Conservation (phyloP, 1,140 invertebrate species). For the Listronotus oregonensis region DNA sequence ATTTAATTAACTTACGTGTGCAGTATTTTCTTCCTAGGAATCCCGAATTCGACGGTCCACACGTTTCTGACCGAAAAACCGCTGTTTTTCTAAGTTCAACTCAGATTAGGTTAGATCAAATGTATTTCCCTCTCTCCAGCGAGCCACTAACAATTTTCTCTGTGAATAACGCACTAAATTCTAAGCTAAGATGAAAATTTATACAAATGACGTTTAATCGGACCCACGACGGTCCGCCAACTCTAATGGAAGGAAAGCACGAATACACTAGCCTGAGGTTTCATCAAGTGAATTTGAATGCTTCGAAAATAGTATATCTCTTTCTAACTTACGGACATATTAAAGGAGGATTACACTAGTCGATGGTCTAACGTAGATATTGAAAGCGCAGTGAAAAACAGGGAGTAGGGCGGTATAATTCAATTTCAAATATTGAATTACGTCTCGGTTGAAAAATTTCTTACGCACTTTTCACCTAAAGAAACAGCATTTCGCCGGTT, state of each 20-base stretch:
- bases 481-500: not conserved
- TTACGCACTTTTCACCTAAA: not conserved
- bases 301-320: not conserved
- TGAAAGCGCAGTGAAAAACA: constrained; percentile 1
- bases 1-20: constrained; percentile 28
- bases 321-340: not conserved
- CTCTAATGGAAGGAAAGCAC: constrained; percentile 9
- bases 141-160: constrained; percentile 19
- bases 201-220: constrained; percentile 9
- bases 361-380: constrained; percentile 1
- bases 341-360: not conserved
- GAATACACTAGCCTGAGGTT: constrained; percentile 7
- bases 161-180: constrained; percentile 25
- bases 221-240: not conserved
- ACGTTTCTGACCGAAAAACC: constrained; percentile 3
- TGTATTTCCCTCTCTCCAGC: constrained; percentile 23
- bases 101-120: constrained; percentile 20
- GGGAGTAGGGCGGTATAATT: constrained; percentile 26
- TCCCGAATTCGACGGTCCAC: constrained; percentile 6
- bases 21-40: constrained; percentile 14
- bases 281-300: not conserved
- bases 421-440: constrained; percentile 26
- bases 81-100: constrained; percentile 2
- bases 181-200: constrained; percentile 18
- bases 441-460: not conserved